Base-by-base conservation (phyloP, 2,797 vertebrate genomes). In the Neomorphus geoffroyi region DNA sequence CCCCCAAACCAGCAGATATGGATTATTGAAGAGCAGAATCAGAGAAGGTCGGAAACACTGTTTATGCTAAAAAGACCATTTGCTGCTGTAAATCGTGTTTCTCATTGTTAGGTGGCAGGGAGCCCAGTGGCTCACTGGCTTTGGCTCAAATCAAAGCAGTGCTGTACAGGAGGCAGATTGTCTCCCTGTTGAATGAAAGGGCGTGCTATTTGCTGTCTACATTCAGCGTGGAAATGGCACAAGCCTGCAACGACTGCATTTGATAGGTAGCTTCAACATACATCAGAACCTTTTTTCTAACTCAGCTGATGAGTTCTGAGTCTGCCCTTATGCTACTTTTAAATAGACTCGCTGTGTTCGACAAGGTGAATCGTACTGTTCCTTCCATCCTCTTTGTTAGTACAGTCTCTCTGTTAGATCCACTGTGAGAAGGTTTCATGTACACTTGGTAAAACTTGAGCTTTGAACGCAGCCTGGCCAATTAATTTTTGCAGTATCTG, bases 41-140 rank as follows among this genome's bases (percentile, higher is more conserved):
- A 24, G 79, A 41, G 72, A 18, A 90, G 51, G 48, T 0, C 92
- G 66, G 80, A 35, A 84, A 58, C 33, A 32, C 13, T 75, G 72
- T 75, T 90, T 62, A 17, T 92, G 51, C 58, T 91, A 33, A 86
- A 84, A 80, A 33, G 62, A 62, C 57, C 35, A 39, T 94, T 96
- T 92, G 22, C 69, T 80, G 75, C 48, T 78, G 58, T 77, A 41
- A 43, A 91, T 18, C 62, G 72, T 83, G 54, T 69, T 83, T 65
- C 32, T 92, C 61, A 7, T 32, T 86, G 91, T 53, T 45, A 39
- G 50, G 85, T 81, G 91, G 93, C 92, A 93, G 65, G 39, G 30
- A 92, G 91, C 91, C 94, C 69, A 58, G 87, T 8, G 46, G 62
- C 75, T 48, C 26, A 7, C 58, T 94, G 85, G 79, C 65, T 65